Evolutionary conservation across 2,888 invertebrate species (phyloP).

Genomic region (Galeopsomyia nigrocyanea): DNA sequence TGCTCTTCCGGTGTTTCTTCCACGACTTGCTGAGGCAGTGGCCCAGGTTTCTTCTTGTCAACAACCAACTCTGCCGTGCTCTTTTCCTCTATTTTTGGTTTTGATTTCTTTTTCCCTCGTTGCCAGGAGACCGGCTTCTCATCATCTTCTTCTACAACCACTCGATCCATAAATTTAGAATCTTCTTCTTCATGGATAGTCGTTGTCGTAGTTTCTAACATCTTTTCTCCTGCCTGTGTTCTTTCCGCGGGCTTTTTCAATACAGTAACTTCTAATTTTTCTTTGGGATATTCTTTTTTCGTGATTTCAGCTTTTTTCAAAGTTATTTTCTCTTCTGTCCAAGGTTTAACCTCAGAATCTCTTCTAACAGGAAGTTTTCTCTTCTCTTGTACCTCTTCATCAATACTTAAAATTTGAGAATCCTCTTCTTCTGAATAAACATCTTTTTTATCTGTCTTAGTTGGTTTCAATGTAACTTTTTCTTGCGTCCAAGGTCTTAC

Average conservation of each 20-base stretch:
- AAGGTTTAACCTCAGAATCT: constrained; percentile 69
- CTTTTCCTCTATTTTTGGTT: constrained; percentile 52
- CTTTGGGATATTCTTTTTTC: constrained; percentile 66
- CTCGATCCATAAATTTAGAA: constrained; percentile 41
- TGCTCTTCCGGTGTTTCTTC: constrained; percentile 48
- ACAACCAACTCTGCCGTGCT: too few relatives aligned
- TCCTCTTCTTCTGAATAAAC: constrained; percentile 16
- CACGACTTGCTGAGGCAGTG: constrained; percentile 45
- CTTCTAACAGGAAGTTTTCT: constrained; percentile 72
- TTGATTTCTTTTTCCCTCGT: constrained; percentile 53
- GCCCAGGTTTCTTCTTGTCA: not conserved
- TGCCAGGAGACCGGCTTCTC: constrained; percentile 70
- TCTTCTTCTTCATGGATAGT: constrained; percentile 50
- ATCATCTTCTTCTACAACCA: constrained; percentile 51
- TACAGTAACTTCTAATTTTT: constrained; percentile 69
- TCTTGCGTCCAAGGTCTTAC: constrained; percentile 77
- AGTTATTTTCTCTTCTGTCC: constrained; percentile 77
- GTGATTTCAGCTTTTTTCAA: constrained; percentile 70
- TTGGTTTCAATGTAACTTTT: constrained; percentile 64
- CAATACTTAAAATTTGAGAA: constrained; percentile 15
- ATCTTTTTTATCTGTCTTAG: constrained; percentile 29
- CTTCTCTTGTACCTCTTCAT: constrained; percentile 25
- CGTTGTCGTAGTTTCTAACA: constrained; percentile 55
- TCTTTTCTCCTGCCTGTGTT: constrained; percentile 54
- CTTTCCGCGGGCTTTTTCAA: constrained; percentile 71